phyloP scores from a whole-genome alignment of 2,797 vertebrate species.

The Coilia nasus region DNA sequence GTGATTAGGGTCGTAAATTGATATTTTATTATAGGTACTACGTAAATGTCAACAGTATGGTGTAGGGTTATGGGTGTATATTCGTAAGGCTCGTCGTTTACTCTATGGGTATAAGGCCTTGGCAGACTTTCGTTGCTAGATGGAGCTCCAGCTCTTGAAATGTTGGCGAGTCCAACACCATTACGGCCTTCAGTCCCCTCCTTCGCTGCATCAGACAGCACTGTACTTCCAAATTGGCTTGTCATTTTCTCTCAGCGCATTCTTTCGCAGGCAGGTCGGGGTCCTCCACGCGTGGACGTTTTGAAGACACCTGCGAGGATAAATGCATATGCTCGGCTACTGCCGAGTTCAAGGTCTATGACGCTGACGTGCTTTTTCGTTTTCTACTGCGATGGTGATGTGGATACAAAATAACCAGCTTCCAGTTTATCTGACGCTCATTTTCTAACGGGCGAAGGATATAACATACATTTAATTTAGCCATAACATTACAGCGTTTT shows the following conservation, averaged over 20 bases:
- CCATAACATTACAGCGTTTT: conserved; percentile 17
- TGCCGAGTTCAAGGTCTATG: conserved; percentile 61
- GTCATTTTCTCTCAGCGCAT: conserved; percentile 72
- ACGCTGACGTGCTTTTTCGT: conserved; percentile 56
- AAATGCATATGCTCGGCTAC: conserved; percentile 33
- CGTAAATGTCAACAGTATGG: not conserved
- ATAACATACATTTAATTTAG: not conserved
- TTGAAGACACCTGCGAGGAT: conserved; percentile 51
- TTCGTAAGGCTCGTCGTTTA: not conserved
- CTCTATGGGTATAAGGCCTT: not conserved
- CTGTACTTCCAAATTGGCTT: conserved; percentile 75
- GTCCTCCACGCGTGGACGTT: conserved; percentile 63
- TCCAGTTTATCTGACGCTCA: conserved; percentile 18
- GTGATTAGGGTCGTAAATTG: not conserved
- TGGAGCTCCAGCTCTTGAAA: conserved; percentile 74
- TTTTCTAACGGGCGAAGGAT: conserved; percentile 35
- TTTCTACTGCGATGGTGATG: conserved; percentile 48
- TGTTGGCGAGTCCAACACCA: conserved; percentile 58
- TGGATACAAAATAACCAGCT: conserved; percentile 67
- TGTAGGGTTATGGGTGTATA: not conserved
- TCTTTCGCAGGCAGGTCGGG: conserved; percentile 58
- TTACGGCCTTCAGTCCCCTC: conserved; percentile 68
- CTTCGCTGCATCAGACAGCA: conserved; percentile 57
- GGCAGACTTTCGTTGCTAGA: conserved; percentile 64
- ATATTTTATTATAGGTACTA: not conserved